These are phyloP conservation scores for Nipponia nippon DNA, from an alignment of 2,113 vertebrate species.

Conservation along the genomic window DNA sequence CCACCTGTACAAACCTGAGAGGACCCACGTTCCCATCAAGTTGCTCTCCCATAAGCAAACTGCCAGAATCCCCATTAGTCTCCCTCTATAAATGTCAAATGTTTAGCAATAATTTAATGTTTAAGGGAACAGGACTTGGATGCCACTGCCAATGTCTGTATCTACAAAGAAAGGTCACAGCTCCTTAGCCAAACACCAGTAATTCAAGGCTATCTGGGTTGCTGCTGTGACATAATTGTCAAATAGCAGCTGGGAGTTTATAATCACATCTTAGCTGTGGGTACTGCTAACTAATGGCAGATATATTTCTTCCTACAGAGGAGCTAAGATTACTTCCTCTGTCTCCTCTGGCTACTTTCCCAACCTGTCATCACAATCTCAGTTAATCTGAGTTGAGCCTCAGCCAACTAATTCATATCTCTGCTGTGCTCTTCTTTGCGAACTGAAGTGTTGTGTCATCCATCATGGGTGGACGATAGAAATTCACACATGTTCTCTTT, in stretches of 20 bases:
- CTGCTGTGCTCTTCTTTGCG: not conserved
- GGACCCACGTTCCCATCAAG: not conserved
- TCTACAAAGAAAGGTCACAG: not conserved
- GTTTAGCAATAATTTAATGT: not conserved
- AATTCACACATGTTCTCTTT: not conserved
- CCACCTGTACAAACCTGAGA: not conserved
- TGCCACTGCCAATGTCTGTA: not conserved
- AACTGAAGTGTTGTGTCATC: not conserved
- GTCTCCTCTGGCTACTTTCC: not conserved
- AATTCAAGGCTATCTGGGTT: not conserved
- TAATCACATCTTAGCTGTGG: not conserved
- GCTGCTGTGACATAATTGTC: not conserved
- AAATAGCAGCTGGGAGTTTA: not conserved
- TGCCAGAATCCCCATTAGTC: not conserved
- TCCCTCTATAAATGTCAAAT: not conserved
- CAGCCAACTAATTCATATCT: not conserved
- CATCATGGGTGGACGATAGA: not conserved
- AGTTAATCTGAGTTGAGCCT: not conserved
- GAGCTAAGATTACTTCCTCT: not conserved
- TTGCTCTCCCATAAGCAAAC: not conserved
- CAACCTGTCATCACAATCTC: not conserved
- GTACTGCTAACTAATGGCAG: not conserved
- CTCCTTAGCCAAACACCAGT: not conserved
- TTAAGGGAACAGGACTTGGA: not conserved
- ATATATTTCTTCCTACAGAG: not conserved